Base-by-base conservation (phyloP, 2,797 vertebrate species). In the Sebastes baramenuke region DNA sequence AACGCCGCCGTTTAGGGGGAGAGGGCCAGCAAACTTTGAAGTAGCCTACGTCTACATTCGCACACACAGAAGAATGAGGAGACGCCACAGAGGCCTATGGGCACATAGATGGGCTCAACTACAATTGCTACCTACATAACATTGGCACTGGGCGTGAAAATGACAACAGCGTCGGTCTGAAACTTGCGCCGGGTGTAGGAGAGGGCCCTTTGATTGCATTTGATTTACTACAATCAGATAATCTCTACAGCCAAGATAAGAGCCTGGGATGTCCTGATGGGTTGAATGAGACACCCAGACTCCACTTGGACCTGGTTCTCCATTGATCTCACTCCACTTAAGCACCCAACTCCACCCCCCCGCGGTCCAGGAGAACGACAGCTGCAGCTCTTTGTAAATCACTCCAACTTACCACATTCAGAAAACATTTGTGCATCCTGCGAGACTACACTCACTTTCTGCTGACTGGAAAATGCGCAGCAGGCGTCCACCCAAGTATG, bases 401-500 rank as follows among this genome's bases (percentile, higher is more conserved):
- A 83, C 87, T 75, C 70, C 64, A 86, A 75, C 80, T 90, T 72
- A 87, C 86, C 87, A 81, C 90, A 81, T 82, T 80, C 77, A 84
- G 24, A 90, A 94, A 91, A 81, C 82, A 91, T 90, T 88, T 85
- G 85, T 77, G 88, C 81, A 74, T 86, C 84, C 81, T 83, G 56
- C 56, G 82, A 84, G 86, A 83, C 76, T 76, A 3, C 56, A 52
- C 70, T 81, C 34, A 38, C 22, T 5, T 67, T 87, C 81, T 74
- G 70, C 72, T 56, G 38, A 84, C 77, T 88, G 59, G 65, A 80
- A 80, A 79, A 75, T 80, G 78, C 85, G 4, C 90, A 88, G 91
- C 87, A 76, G 85, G 93, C 82, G 27, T 91, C 90, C 80, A 60
- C 83, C 74, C 59, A 94, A 91, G 81, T 89, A 93, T 93, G 92